These are phyloP conservation scores for Pomacea maculata DNA, from an alignment of 1,140 invertebrate genomes.

Conservation along the genomic window DNA sequence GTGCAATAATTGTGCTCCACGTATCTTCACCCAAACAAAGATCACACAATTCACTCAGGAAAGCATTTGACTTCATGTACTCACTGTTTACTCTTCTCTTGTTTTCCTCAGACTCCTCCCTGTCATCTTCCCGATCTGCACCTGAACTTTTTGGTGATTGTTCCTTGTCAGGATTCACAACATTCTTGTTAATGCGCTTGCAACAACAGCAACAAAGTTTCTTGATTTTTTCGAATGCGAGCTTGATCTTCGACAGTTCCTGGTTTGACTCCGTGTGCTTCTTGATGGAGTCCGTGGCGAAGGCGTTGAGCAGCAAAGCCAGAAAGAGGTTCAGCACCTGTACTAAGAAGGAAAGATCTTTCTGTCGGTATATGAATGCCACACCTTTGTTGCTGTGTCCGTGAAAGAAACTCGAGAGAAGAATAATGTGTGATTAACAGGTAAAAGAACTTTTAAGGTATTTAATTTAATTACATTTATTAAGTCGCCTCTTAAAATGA, in stretches of 20 bases:
- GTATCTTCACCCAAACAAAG: not conserved
- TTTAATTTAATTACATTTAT: too few species aligned
- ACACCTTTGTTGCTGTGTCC: not conserved
- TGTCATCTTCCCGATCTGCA: slow-evolving; percentile 19
- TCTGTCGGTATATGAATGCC: too few species aligned
- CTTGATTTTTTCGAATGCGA: slow-evolving; percentile 44
- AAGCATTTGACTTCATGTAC: not conserved
- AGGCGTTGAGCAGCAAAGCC: slow-evolving; percentile 97
- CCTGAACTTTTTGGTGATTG: slow-evolving; percentile 34
- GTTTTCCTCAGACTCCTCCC: slow-evolving; percentile 3
- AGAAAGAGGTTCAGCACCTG: slow-evolving; percentile 99
- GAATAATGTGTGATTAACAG: too few species aligned
- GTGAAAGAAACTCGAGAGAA: too few species aligned
- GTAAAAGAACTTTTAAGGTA: too few species aligned
- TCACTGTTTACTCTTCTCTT: not conserved
- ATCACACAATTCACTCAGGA: not conserved
- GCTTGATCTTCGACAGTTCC: slow-evolving; percentile 44
- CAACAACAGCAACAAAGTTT: slow-evolving; percentile 46
- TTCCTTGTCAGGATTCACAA: slow-evolving; percentile 89
- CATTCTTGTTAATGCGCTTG: slow-evolving; percentile 84
- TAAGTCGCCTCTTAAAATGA: too few species aligned
- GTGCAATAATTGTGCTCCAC: too few species aligned
- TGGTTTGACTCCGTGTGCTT: slow-evolving; percentile 80
- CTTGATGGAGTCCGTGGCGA: slow-evolving; percentile 79
- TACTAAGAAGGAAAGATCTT: too few species aligned